phyloP scores from a whole-genome alignment of 1,140 invertebrate genomes.

The Hydropsyche tenuis region DNA sequence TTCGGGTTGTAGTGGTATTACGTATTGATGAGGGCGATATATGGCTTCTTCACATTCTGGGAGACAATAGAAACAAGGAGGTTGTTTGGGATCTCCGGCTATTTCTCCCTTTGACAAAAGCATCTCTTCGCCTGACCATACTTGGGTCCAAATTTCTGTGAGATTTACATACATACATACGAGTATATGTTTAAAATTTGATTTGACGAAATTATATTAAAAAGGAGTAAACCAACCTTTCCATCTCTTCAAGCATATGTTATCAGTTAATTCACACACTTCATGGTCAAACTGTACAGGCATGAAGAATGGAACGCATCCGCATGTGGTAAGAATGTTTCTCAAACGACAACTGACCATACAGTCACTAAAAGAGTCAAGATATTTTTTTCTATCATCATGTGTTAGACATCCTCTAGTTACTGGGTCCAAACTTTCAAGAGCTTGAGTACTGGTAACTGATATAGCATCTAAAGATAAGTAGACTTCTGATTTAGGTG shows the following conservation, averaged over 20 bases:
- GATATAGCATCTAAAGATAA: conserved; percentile 55
- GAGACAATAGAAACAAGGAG: conserved; percentile 41
- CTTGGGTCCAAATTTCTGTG: conserved; percentile 38
- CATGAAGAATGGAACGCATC: conserved; percentile 64
- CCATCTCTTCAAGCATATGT: conserved; percentile 54
- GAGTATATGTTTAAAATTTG: not conserved
- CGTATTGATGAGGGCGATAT: conserved; percentile 31
- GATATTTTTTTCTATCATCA: conserved; percentile 53
- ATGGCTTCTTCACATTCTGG: conserved; percentile 41
- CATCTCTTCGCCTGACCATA: conserved; percentile 40
- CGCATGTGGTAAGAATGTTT: conserved; percentile 61
- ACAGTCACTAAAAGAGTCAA: conserved; percentile 61
- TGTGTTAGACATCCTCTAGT: conserved; percentile 59
- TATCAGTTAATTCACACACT: conserved; percentile 58
- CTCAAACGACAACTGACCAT: conserved; percentile 63
- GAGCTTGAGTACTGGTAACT: conserved; percentile 56
- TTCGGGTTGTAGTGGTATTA: conserved; percentile 34
- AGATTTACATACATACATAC: no score
- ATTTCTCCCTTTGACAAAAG: conserved; percentile 32
- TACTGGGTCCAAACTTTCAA: conserved; percentile 55
- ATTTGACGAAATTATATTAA: not conserved
- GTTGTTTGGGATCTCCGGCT: conserved; percentile 1
- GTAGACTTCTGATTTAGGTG: conserved; percentile 52
- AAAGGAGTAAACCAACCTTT: conserved; percentile 31
- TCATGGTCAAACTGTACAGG: conserved; percentile 57